phyloP scores from a whole-genome alignment of 2,888 invertebrate species.

The Eledona agricola region DNA sequence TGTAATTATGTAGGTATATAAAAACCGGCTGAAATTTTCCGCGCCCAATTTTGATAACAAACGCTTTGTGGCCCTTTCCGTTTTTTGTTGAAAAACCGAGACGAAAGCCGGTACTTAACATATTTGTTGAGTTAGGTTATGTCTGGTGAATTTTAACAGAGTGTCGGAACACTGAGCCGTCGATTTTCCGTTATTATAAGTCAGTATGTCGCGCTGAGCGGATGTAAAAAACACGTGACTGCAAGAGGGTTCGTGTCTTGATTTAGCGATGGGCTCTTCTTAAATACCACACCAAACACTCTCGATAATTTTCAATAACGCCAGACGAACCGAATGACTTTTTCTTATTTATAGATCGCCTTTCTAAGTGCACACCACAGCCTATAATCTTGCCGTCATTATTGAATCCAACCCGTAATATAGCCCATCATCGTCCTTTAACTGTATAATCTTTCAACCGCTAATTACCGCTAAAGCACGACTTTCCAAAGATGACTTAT shows the following conservation, averaged over 20 bases:
- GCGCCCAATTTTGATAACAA: no score
- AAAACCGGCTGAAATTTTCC: no score
- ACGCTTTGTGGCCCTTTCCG: no score
- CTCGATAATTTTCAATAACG: slow-evolving; percentile 30
- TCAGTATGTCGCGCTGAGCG: slow-evolving; percentile 60
- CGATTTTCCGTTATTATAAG: slow-evolving; percentile 60
- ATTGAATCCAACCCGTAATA: slow-evolving; percentile 28
- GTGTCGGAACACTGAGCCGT: slow-evolving; percentile 24
- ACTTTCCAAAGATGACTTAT: slow-evolving; percentile 31
- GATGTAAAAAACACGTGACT: slow-evolving; percentile 59
- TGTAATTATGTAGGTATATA: no score
- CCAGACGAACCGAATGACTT: slow-evolving; percentile 24
- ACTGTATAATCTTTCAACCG: slow-evolving; percentile 26
- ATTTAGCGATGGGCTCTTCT: slow-evolving; percentile 48
- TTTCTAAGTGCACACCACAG: slow-evolving; percentile 19
- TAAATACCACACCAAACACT: slow-evolving; percentile 1
- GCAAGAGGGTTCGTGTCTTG: slow-evolving; percentile 56
- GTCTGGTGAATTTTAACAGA: slow-evolving; percentile 47
- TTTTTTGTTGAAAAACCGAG: no score
- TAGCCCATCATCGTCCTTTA: slow-evolving; percentile 21
- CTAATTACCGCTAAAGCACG: slow-evolving; percentile 25
- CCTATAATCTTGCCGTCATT: slow-evolving; percentile 32
- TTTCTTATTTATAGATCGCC: slow-evolving; percentile 27
- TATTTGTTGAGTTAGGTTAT: slow-evolving; percentile 48
- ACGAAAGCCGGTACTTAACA: slow-evolving; percentile 28